phyloP scores from a whole-genome alignment of 1,140 invertebrate genomes.

The Scylla paramamosain region DNA sequence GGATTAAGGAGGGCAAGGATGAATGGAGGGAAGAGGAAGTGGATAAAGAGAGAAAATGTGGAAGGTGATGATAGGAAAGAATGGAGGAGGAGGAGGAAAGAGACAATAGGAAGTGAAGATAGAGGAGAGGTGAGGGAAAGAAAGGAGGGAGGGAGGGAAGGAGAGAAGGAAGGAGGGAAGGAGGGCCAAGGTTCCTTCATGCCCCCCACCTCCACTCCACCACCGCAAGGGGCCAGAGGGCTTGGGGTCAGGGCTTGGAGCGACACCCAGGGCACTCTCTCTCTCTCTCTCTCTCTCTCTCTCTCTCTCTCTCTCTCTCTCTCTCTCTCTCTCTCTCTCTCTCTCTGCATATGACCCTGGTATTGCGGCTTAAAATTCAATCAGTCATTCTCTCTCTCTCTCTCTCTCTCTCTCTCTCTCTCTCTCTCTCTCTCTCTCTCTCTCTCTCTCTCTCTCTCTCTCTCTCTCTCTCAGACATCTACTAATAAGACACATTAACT shows the following conservation, averaged over 20 bases:
- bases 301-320: slow-evolving; percentile 8
- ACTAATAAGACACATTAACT: too few relatives aligned
- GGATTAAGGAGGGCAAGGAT: neutral
- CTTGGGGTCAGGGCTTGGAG: neutral
- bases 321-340: slow-evolving; percentile 6
- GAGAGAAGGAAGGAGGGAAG: neutral
- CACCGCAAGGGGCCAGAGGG: neutral
- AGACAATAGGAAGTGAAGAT: too few relatives aligned
- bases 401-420: slow-evolving; percentile 8
- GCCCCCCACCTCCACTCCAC: neutral
- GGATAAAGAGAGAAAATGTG: too few relatives aligned
- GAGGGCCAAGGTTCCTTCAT: neutral
- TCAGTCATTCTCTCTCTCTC: neutral
- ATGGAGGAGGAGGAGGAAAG: too few relatives aligned
- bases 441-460: slow-evolving; percentile 8
- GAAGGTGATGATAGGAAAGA: too few relatives aligned
- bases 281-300: slow-evolving; percentile 10
- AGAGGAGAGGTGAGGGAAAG: too few relatives aligned
- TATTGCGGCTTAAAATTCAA: too few relatives aligned
- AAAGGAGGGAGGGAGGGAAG: neutral
- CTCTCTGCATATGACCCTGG: neutral
- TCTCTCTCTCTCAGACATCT: too few relatives aligned
- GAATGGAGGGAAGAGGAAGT: neutral
- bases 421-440: neutral
- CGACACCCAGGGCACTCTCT: neutral